Evolutionary conservation across 2,113 vertebrate species (phyloP).

Genomic region (Scophthalmus maximus): DNA sequence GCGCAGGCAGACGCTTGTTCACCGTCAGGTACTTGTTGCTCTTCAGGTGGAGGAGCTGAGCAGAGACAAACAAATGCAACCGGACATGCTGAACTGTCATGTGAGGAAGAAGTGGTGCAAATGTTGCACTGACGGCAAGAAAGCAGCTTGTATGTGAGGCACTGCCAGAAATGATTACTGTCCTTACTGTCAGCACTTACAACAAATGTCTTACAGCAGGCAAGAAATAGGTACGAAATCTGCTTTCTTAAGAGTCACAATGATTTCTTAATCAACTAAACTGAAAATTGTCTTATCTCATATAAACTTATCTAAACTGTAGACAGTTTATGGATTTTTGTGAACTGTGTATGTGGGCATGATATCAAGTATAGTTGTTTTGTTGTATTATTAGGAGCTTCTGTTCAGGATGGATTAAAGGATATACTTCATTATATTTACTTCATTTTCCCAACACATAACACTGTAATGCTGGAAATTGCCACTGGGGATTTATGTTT

Average conservation of each 20-base stretch:
- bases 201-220: no score
- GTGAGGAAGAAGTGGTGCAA: not conserved
- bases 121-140: not conserved
- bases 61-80: not conserved
- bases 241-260: no score
- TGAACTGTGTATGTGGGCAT: no score
- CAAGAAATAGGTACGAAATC: no score
- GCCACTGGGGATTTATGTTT: not conserved
- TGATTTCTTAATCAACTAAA: no score
- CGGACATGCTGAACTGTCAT: not conserved
- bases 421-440: not conserved
- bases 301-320: no score
- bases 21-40: constrained; percentile 99
- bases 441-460: not conserved
- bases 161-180: not conserved
- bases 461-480: not conserved
- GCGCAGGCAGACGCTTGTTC: constrained; percentile 96
- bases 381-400: no score
- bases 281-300: no score
- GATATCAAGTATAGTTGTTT: no score
- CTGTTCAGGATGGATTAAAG: no score
- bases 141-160: no score
- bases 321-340: no score
- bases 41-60: constrained; percentile 95
- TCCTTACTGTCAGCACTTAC: not conserved